These are phyloP conservation scores for Falco punctatus DNA, from an alignment of 2,113 vertebrate species.

Conservation along the genomic window DNA sequence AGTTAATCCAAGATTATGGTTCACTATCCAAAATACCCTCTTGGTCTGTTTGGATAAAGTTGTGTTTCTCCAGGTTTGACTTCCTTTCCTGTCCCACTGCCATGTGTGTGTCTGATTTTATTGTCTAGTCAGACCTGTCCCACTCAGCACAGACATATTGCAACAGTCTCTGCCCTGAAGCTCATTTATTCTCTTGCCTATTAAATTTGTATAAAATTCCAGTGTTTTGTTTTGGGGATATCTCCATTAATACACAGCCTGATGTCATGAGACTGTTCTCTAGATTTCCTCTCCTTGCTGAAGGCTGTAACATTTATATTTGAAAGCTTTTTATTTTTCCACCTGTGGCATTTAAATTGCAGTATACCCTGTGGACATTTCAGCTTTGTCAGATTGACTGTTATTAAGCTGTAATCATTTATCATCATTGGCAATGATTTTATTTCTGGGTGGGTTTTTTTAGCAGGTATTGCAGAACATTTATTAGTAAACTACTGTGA, in stretches of 20 bases:
- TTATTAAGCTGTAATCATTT: conserved; percentile 40
- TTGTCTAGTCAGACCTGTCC: not conserved
- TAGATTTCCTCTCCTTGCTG: not conserved
- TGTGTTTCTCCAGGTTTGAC: not conserved
- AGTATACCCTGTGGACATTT: conserved; percentile 8
- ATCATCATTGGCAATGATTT: conserved; percentile 34
- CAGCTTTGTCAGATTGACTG: conserved; percentile 49
- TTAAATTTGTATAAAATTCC: not conserved
- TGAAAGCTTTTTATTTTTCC: conserved; percentile 37
- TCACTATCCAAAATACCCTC: not conserved
- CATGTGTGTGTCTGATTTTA: not conserved
- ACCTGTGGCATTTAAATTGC: conserved; percentile 19
- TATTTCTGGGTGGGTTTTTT: not conserved
- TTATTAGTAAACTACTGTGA: conserved; percentile 52
- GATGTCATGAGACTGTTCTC: not conserved
- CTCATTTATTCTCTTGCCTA: not conserved
- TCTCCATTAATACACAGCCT: not conserved
- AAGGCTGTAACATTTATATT: not conserved
- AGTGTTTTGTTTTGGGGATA: not conserved
- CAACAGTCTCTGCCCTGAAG: not conserved
- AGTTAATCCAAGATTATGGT: not conserved
- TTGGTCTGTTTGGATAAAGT: not conserved
- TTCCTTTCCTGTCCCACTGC: not conserved
- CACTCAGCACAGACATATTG: not conserved
- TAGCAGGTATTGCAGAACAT: not conserved